phyloP scores from a whole-genome alignment of 2,888 invertebrate genomes.

The Halictus quadricinctus region DNA sequence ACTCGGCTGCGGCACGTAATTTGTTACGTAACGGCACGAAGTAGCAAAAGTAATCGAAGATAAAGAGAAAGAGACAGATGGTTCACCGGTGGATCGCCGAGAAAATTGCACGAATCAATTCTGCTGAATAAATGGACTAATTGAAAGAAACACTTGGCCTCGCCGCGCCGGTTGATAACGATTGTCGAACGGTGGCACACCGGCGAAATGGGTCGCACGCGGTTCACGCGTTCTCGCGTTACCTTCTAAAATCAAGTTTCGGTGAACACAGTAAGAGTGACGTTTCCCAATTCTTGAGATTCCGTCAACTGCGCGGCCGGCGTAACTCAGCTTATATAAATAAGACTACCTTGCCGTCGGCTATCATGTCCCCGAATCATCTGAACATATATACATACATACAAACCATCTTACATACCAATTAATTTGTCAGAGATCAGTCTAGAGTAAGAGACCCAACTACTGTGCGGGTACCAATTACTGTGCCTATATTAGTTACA shows the following conservation, averaged over 20 bases:
- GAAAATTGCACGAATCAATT: constrained; percentile 13
- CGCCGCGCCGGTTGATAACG: constrained; percentile 17
- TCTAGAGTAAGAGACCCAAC: too few relatives aligned
- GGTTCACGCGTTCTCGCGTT: constrained; percentile 4
- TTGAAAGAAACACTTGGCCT: constrained; percentile 16
- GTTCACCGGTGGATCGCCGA: background rate
- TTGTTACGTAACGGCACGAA: constrained; percentile 23
- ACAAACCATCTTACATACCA: background rate
- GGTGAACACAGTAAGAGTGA: constrained; percentile 13
- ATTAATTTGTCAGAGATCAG: background rate
- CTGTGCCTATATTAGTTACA: too few relatives aligned
- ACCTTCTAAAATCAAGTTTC: constrained; percentile 42
- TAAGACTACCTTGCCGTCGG: background rate
- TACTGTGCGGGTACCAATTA: too few relatives aligned
- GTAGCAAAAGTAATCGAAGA: background rate
- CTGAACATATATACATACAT: background rate
- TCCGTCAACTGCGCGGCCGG: background rate
- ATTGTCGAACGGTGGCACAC: constrained; percentile 9
- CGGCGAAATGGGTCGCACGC: constrained; percentile 31
- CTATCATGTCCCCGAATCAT: background rate
- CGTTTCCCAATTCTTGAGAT: constrained; percentile 27
- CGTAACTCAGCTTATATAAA: background rate
- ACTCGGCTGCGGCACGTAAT: background rate
- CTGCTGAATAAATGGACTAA: constrained; percentile 21
- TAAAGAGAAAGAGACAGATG: background rate